Evolutionary conservation across 2,888 invertebrate species (phyloP).

Genomic region (Aphrophora alni): DNA sequence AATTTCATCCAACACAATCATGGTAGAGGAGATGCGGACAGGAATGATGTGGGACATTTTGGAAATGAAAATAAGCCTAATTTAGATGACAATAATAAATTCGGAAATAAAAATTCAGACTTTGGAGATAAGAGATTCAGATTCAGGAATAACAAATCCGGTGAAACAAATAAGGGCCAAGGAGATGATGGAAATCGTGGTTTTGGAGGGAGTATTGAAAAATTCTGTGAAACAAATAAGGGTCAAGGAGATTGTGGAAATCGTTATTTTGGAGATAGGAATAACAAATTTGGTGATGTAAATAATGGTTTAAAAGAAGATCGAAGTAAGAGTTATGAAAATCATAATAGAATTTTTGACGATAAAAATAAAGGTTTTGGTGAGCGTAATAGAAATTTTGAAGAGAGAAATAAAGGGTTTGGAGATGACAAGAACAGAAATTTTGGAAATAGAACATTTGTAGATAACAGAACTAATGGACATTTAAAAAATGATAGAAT

Average conservation of each 20-base stretch:
- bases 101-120: not conserved
- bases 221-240: not conserved
- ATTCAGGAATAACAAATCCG: too few species aligned
- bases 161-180: not conserved
- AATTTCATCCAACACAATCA: not conserved
- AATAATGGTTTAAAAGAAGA: not conserved
- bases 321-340: not conserved
- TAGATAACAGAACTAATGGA: not conserved
- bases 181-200: not conserved
- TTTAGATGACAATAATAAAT: not conserved
- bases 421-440: not conserved
- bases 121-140: not conserved
- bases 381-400: not conserved
- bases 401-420: not conserved
- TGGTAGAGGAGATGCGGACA: not conserved
- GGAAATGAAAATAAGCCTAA: not conserved
- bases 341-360: not conserved
- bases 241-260: not conserved
- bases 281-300: not conserved
- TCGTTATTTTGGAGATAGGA: not conserved
- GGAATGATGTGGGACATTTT: not conserved
- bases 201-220: too few species aligned
- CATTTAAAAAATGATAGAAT: not conserved
- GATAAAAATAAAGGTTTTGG: not conserved
- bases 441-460: not conserved